These are phyloP conservation scores for Andrena bucephala DNA, from an alignment of 2,888 invertebrate genomes.

Conservation along the genomic window DNA sequence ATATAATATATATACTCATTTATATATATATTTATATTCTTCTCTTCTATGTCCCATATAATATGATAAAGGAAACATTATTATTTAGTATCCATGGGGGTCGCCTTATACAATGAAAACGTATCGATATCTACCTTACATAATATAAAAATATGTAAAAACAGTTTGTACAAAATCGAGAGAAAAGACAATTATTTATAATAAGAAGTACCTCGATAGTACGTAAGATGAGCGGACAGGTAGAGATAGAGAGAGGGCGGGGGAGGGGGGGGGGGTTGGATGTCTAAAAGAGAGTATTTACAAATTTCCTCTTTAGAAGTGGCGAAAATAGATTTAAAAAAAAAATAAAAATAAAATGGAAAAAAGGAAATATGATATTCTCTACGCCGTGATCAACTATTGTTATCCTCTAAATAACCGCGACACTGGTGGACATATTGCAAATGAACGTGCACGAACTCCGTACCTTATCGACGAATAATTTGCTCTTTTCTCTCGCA, in stretches of 20 bases:
- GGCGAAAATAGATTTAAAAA: constrained; percentile 24
- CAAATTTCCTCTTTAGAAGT: constrained; percentile 67
- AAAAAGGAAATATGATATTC: constrained; percentile 20
- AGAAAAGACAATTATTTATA: constrained; percentile 79
- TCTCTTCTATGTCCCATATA: constrained; percentile 65
- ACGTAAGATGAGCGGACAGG: constrained; percentile 65
- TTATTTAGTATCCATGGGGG: constrained; percentile 74
- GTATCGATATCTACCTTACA: constrained; percentile 76
- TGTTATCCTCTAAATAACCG: background rate
- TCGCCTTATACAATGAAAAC: constrained; percentile 72
- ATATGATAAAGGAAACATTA: constrained; percentile 76
- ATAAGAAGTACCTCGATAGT: constrained; percentile 75
- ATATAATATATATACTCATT: constrained; percentile 29
- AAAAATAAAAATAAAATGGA: background rate
- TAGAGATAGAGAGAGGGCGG: constrained; percentile 26
- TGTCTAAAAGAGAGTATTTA: constrained; percentile 76
- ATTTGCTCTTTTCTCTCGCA: constrained; percentile 77
- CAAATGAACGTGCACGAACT: constrained; percentile 65
- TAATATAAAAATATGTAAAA: constrained; percentile 81
- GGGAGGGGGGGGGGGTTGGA: background rate
- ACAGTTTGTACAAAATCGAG: constrained; percentile 84
- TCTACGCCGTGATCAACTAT: constrained; percentile 2
- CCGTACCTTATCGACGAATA: constrained; percentile 60
- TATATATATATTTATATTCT: constrained; percentile 47
- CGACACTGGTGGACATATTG: constrained; percentile 67